Conservation (phyloP, 2,113 vertebrate species). For the Oophaga pumilio region DNA sequence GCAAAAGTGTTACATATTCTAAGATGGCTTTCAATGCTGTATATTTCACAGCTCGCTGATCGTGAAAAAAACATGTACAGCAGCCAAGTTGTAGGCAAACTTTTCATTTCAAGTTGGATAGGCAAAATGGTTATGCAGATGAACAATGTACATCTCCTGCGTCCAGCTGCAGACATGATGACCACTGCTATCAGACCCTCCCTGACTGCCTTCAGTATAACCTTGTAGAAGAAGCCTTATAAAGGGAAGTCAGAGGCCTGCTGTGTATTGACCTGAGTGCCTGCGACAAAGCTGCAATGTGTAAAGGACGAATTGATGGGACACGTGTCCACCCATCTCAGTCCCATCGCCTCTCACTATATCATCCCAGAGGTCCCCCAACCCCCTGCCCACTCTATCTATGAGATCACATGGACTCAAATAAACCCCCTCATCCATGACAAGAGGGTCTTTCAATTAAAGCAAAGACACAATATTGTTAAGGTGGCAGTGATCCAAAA, state of each 20-base stretch:
- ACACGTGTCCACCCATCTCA: conserved; percentile 59
- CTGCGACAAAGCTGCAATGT: conserved; percentile 53
- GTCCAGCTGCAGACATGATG: conserved; percentile 5
- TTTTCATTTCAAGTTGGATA: conserved; percentile 33
- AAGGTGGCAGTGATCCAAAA: conserved; percentile 67
- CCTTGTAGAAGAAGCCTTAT: conserved; percentile 40
- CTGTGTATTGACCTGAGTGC: conserved; percentile 56
- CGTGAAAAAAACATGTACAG: conserved; percentile 33
- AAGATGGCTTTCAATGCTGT: conserved; percentile 46
- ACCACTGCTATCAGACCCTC: background rate
- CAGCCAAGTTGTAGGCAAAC: conserved; percentile 24
- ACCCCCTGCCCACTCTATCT: conserved; percentile 30
- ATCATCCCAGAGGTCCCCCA: conserved; percentile 26
- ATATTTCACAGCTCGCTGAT: conserved; percentile 52
- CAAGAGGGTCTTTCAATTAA: conserved; percentile 58
- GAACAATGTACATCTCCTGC: background rate
- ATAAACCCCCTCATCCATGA: conserved; percentile 53
- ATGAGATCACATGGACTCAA: conserved; percentile 36
- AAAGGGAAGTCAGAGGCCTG: conserved; percentile 60
- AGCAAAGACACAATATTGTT: conserved; percentile 52
- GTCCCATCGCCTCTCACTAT: conserved; percentile 46
- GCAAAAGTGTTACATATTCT: conserved; percentile 53
- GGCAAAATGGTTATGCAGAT: background rate
- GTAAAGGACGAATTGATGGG: conserved; percentile 54
- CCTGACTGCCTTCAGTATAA: background rate